These are phyloP conservation scores for Spatula versicolor DNA, from an alignment of 2,797 vertebrate genomes.

Conservation along the genomic window DNA sequence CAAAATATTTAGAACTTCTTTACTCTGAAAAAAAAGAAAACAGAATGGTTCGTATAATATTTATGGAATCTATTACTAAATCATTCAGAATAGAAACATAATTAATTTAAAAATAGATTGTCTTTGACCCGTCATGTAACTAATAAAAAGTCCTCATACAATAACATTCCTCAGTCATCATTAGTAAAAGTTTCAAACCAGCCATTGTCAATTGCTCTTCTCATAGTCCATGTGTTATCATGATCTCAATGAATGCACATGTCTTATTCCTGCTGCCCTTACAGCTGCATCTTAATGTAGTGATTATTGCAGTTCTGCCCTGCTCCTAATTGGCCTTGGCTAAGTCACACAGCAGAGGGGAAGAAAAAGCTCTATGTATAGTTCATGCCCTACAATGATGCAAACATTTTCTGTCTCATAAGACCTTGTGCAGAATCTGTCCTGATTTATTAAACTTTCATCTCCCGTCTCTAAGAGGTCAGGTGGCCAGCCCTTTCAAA, in stretches of 20 bases:
- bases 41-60: neutral
- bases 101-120: neutral
- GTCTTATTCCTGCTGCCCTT: neutral
- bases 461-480: neutral
- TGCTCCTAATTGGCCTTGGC: neutral
- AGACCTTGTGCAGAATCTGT: neutral
- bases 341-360: neutral
- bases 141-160: neutral
- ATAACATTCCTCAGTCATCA: neutral
- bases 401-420: neutral
- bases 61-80: neutral
- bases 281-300: no score
- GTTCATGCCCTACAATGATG: neutral
- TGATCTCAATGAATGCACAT: neutral
- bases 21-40: neutral
- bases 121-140: neutral
- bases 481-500: neutral
- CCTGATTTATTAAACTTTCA: neutral
- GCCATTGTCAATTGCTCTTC: neutral
- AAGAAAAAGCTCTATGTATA: fast-evolving
- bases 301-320: neutral
- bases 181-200: neutral
- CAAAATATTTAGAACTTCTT: neutral
- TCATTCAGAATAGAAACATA: neutral
- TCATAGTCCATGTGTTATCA: neutral